Conservation (phyloP, 2,888 invertebrate species). For the Philaethria dido region DNA sequence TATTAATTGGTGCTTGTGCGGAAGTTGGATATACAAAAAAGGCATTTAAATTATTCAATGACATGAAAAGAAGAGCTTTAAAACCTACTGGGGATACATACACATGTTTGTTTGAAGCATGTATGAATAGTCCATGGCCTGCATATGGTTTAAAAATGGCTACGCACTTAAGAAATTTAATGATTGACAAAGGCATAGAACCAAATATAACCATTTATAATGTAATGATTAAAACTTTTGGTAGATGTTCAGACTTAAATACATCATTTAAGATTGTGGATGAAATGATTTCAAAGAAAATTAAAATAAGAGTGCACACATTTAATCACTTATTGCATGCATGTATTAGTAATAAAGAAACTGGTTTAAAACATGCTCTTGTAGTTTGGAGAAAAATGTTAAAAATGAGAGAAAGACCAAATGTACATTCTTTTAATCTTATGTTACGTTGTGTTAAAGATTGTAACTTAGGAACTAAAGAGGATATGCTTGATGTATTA, state of each 20-base stretch:
- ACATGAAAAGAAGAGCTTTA: constrained; percentile 91
- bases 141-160: constrained; percentile 88
- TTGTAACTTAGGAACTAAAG: constrained; percentile 89
- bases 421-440: constrained; percentile 90
- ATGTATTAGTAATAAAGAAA: constrained; percentile 90
- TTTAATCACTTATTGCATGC: constrained; percentile 93
- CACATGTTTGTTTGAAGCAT: constrained; percentile 94
- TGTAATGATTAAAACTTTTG: constrained; percentile 96
- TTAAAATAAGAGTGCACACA: constrained; percentile 86
- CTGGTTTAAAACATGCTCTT: constrained; percentile 92
- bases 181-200: constrained; percentile 87
- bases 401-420: constrained; percentile 85
- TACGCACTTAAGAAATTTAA: constrained; percentile 85
- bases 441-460: constrained; percentile 91
- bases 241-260: constrained; percentile 89
- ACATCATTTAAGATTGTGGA: constrained; percentile 93
- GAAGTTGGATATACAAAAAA: constrained; percentile 92
- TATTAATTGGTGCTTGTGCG: constrained; percentile 93
- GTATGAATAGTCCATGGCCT: constrained; percentile 90
- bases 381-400: constrained; percentile 94
- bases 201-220: constrained; percentile 92
- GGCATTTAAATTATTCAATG: constrained; percentile 92
- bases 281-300: constrained; percentile 88
- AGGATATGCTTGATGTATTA: constrained; percentile 82
- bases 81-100: constrained; percentile 89